These are phyloP conservation scores for Plodia interpunctella DNA, from an alignment of 1,140 invertebrate species.

Conservation along the genomic window DNA sequence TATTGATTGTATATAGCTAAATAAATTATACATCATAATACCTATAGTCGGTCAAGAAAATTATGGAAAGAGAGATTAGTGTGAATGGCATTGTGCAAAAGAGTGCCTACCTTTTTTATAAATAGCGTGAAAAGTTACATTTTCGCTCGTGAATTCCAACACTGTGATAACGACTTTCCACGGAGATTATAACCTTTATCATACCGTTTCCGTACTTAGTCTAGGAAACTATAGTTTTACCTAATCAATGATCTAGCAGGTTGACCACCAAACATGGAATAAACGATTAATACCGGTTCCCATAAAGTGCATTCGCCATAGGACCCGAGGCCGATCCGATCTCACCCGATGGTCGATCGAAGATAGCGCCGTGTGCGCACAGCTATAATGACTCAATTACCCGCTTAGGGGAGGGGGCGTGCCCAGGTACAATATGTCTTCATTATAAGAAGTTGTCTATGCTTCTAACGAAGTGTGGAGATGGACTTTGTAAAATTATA, in stretches of 20 bases:
- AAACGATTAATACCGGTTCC: conserved; percentile 9
- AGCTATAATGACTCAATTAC: conserved; percentile 72
- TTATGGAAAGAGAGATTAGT: too few relatives aligned
- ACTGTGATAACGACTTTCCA: too few relatives aligned
- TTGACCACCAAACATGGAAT: conserved; percentile 5
- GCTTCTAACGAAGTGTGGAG: conserved; percentile 35
- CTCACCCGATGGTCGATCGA: conserved; percentile 31
- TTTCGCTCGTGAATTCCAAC: too few relatives aligned
- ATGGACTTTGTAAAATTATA: conserved; percentile 17
- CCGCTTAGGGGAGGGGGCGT: conserved; percentile 65
- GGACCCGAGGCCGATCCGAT: conserved; percentile 45
- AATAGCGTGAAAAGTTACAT: too few relatives aligned
- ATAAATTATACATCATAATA: too few relatives aligned
- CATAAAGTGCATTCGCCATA: conserved; percentile 19
- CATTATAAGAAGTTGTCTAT: conserved; percentile 43
- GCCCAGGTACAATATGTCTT: conserved; percentile 60
- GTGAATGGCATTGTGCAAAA: too few relatives aligned
- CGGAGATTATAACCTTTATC: too few relatives aligned
- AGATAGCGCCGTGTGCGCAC: conserved; percentile 50
- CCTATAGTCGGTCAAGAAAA: too few relatives aligned
- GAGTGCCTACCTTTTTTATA: too few relatives aligned
- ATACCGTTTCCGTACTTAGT: too few relatives aligned
- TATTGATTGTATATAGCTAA: too few relatives aligned
- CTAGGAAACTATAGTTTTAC: background rate
- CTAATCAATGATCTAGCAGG: background rate